Conservation (phyloP, 2,888 invertebrate species). For the Cantharis flavilabris region DNA sequence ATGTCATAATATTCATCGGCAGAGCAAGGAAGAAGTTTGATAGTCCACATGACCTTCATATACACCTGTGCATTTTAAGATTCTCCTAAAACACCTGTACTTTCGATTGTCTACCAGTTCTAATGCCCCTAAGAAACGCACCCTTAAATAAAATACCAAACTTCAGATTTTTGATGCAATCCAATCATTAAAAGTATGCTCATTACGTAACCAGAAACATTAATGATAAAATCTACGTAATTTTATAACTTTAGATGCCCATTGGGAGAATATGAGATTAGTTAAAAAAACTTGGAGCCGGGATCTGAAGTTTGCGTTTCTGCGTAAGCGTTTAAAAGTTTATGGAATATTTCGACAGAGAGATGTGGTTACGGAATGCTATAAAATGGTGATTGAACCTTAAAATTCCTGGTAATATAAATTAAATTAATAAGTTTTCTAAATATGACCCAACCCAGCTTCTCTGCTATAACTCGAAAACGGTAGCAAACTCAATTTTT, state of each 20-base stretch:
- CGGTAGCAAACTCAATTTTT: no score
- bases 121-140: neutral
- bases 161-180: neutral
- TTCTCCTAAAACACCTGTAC: neutral
- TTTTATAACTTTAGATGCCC: neutral
- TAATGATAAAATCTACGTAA: neutral
- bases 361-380: no score
- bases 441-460: no score
- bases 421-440: no score
- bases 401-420: no score
- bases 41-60: slow-evolving; percentile 18
- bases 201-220: neutral
- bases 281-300: neutral
- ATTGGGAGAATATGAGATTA: neutral
- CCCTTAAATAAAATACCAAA: neutral
- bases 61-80: slow-evolving; percentile 18
- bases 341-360: neutral
- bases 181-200: neutral
- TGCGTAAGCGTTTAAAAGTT: neutral
- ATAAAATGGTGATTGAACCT: no score
- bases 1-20: slow-evolving; percentile 4
- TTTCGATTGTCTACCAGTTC: neutral
- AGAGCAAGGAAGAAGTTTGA: slow-evolving; percentile 8
- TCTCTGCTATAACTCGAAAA: no score
- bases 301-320: neutral